Percentiles rank a stretch among this genome's conserved stretches.
These are phyloP conservation scores for Epistrophe eligans DNA, from an alignment of 2,888 invertebrate genomes.

Conservation along the genomic window DNA sequence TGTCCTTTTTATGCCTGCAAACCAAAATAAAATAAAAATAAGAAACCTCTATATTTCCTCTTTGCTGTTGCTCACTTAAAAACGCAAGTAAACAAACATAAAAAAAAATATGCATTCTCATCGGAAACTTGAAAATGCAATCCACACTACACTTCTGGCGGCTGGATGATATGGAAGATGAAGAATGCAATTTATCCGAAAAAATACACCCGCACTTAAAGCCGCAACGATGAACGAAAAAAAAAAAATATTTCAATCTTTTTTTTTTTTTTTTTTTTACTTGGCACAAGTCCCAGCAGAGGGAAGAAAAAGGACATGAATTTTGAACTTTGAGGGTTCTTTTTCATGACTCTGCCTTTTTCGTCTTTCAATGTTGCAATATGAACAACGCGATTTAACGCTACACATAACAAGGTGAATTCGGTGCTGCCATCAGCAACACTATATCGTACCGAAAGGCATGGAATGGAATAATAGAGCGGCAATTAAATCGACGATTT, in stretches of 20 bases:
- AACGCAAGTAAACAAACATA: constrained; percentile 47
- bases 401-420: constrained; percentile 39
- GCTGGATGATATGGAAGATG: constrained; percentile 4
- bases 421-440: constrained; percentile 2
- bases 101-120: constrained; percentile 54
- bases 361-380: background rate
- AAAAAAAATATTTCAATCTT: constrained; percentile 5
- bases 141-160: constrained; percentile 21
- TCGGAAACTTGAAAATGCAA: constrained; percentile 56
- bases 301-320: constrained; percentile 35
- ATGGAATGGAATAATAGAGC: background rate
- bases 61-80: constrained; percentile 1
- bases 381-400: constrained; percentile 49
- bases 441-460: background rate
- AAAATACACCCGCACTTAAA: background rate
- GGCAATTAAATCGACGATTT: constrained; percentile 69
- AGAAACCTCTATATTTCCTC: background rate
- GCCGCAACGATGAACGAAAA: constrained; percentile 7
- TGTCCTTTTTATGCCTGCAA: constrained; percentile 12
- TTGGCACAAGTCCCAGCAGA: constrained; percentile 56
- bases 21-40: background rate
- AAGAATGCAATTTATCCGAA: constrained; percentile 44
- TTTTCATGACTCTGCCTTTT: constrained; percentile 20
- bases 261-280: constrained; percentile 20
- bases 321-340: constrained; percentile 44